Evolutionary conservation across 2,888 invertebrate species (phyloP).

Genomic region (Nomada goodeniana): DNA sequence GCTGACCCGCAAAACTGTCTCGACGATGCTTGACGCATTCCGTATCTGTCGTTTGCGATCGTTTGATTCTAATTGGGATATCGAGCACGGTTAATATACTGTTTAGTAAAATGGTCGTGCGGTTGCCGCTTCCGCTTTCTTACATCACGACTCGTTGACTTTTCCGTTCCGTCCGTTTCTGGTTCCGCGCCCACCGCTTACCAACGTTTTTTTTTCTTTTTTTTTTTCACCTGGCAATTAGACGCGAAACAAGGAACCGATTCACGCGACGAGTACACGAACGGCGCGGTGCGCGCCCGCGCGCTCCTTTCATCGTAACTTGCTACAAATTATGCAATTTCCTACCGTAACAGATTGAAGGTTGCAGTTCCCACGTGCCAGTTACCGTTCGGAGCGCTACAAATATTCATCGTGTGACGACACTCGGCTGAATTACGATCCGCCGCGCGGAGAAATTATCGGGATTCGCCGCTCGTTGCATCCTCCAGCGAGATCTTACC

Average conservation of each 20-base stretch:
- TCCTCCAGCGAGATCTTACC: slow-evolving; percentile 44
- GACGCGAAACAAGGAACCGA: slow-evolving; percentile 50
- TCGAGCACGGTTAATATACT: background rate
- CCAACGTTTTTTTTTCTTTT: slow-evolving; percentile 1
- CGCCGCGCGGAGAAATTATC: slow-evolving; percentile 56
- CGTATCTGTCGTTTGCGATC: background rate
- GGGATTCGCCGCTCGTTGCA: slow-evolving; percentile 40
- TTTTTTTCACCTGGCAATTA: background rate
- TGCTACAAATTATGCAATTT: slow-evolving; percentile 74
- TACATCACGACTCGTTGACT: background rate
- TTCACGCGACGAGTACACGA: slow-evolving; percentile 47
- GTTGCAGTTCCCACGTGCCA: slow-evolving; percentile 74
- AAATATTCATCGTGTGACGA: slow-evolving; percentile 72
- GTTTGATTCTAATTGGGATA: background rate
- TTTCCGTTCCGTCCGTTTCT: slow-evolving; percentile 19
- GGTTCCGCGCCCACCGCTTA: background rate
- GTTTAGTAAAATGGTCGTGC: too few species aligned
- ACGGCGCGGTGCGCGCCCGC: slow-evolving; percentile 14
- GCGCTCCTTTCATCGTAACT: slow-evolving; percentile 67
- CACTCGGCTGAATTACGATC: slow-evolving; percentile 68
- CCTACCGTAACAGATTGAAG: slow-evolving; percentile 76
- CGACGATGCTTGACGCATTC: too few species aligned
- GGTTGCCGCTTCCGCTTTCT: slow-evolving; percentile 19
- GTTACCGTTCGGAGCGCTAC: slow-evolving; percentile 65
- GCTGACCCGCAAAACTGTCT: too few species aligned